Evolutionary conservation across 1,140 invertebrate genomes (phyloP).

Genomic region (Ceratosolen solmsi): DNA sequence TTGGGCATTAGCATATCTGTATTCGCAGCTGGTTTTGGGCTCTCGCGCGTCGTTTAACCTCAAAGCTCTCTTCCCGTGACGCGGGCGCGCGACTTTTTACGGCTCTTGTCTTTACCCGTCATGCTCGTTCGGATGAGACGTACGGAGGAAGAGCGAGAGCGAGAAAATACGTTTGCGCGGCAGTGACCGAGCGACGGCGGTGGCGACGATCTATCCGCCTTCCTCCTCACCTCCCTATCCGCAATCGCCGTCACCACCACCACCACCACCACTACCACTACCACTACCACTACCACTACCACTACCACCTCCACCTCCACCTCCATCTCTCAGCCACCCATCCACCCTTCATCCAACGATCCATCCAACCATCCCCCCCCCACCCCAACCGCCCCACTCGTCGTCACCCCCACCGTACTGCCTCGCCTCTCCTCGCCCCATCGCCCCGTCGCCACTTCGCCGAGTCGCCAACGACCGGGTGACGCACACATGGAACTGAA

Average conservation of each 20-base stretch:
- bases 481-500: conserved; percentile 35
- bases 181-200: not conserved
- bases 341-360: too few relatives aligned
- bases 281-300: too few relatives aligned
- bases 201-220: not conserved
- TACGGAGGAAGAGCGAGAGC: too few relatives aligned
- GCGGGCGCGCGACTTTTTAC: conserved; percentile 5
- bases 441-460: not conserved
- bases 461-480: conserved; percentile 30
- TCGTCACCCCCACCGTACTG: too few relatives aligned
- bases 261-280: too few relatives aligned
- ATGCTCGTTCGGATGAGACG: not conserved
- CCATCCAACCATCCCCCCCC: not conserved
- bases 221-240: not conserved
- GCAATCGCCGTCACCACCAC: not conserved
- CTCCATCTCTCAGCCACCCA: too few relatives aligned
- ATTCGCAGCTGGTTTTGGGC: conserved; percentile 18
- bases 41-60: conserved; percentile 33
- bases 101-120: not conserved
- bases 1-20: not conserved
- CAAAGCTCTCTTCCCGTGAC: not conserved
- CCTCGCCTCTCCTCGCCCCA: too few relatives aligned
- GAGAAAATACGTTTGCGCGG: not conserved
- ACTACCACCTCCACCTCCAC: too few relatives aligned
- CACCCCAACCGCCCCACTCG: too few relatives aligned